phyloP scores from a whole-genome alignment of 2,888 invertebrate genomes.

The Philhelius pedissequus region DNA sequence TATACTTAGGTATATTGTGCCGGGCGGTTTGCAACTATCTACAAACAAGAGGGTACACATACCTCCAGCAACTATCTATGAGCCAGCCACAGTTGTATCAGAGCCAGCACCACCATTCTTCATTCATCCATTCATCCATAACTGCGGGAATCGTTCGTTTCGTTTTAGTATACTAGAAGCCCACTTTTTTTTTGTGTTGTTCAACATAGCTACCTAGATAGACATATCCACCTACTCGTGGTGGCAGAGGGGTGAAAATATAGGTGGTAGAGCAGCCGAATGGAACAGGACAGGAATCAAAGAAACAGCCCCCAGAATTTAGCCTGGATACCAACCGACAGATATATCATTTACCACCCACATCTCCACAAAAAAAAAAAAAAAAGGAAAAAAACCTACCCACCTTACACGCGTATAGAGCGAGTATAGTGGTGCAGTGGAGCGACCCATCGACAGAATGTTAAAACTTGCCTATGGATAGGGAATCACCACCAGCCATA shows the following conservation, averaged over 20 bases:
- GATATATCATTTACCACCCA: slow-evolving; percentile 61
- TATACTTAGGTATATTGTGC: neutral
- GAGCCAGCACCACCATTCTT: slow-evolving; percentile 61
- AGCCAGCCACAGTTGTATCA: slow-evolving; percentile 61
- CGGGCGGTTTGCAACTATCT: slow-evolving; percentile 45
- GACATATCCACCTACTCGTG: neutral
- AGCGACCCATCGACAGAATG: slow-evolving; percentile 59
- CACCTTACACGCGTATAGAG: slow-evolving; percentile 1
- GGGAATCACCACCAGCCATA: slow-evolving; percentile 48
- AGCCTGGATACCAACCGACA: slow-evolving; percentile 68
- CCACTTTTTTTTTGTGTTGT: slow-evolving; percentile 51
- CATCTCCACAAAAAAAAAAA: slow-evolving; percentile 1
- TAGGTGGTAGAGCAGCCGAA: neutral
- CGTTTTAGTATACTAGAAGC: slow-evolving; percentile 12
- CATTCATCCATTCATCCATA: slow-evolving; percentile 59
- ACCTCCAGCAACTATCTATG: slow-evolving; percentile 63
- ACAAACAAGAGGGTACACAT: slow-evolving; percentile 66
- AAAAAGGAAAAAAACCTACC: slow-evolving; percentile 12
- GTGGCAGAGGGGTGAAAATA: neutral
- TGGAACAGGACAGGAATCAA: slow-evolving; percentile 24
- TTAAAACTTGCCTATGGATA: slow-evolving; percentile 53
- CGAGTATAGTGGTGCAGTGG: slow-evolving; percentile 45
- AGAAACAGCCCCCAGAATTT: slow-evolving; percentile 65
- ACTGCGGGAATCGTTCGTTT: slow-evolving; percentile 46
- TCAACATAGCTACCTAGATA: neutral